Evolutionary conservation across 2,113 vertebrate genomes (phyloP).

Genomic region (Eidolon helvum): DNA sequence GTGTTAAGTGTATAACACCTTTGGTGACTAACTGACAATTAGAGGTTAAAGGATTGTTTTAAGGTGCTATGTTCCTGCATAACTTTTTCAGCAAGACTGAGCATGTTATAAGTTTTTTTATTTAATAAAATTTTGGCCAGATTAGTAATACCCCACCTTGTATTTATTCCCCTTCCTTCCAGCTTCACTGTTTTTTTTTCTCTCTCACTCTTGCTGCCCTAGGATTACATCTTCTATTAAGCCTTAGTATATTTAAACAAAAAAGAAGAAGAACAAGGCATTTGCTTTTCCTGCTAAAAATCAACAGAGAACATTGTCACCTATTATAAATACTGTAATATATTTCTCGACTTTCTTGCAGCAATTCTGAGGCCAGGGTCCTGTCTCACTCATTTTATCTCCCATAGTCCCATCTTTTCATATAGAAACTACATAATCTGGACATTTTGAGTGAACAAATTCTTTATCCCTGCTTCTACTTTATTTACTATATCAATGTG

Average conservation of each 20-base stretch:
- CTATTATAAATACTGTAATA: background rate
- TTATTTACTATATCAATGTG: background rate
- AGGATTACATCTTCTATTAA: background rate
- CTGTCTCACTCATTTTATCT: background rate
- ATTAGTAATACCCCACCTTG: background rate
- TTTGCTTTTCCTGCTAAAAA: background rate
- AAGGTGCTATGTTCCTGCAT: background rate
- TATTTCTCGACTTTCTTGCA: background rate
- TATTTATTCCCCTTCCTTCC: background rate
- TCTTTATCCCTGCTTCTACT: background rate
- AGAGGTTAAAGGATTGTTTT: background rate
- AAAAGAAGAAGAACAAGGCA: accelerated
- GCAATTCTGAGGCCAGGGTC: background rate
- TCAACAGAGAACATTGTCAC: background rate
- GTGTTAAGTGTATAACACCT: background rate
- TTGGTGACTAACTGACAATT: background rate
- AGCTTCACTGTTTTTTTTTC: background rate
- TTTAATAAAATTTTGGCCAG: background rate
- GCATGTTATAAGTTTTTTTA: background rate
- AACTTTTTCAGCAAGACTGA: background rate
- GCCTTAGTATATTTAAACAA: background rate
- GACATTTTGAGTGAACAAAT: background rate
- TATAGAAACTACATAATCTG: background rate
- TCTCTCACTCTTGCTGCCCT: background rate
- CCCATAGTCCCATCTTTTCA: background rate